Base-by-base conservation (phyloP, 2,113 vertebrate species). In the Platycercus adscitus region DNA sequence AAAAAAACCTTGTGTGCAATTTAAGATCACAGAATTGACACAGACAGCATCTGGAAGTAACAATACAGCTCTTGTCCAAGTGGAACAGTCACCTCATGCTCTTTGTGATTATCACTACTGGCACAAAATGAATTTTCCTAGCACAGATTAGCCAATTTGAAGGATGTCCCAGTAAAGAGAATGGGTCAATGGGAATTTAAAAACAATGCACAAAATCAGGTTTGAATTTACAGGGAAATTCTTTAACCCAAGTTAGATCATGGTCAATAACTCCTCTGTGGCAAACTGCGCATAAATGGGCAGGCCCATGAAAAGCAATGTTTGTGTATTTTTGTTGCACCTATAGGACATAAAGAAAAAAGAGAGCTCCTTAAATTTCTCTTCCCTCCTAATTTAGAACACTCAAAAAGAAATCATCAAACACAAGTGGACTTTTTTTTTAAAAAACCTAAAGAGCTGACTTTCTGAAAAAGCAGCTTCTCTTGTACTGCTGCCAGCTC, bases 381-480 rank as follows among this genome's bases (percentile, higher is more conserved):
- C 37, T 93, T 86, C 81, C 13, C n/a, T 95, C 12, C 3, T 44
- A 56, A 56, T 79, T 90, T 46, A 81, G 58, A 73, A 78, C 29
- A 75, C 73, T 92, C 79, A 88, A 84, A 71, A 81, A 89, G 25
- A 82, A 93, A 94, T 81, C 47, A 76, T 53, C 44, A 79, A 93
- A 86, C 21, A 80, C 63, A 78, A 96, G 50, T 49, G 33, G 29
- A 84, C 86, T 88, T 88, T 46, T 91, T 94, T 94, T 61, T 63
- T n/a, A 92, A 91, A 88, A 91, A 88, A 91, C 33, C 31, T 21
- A 2, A 89, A 53, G 47, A 93, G 72, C 4, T 86, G 87, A 56
- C 88, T 86, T 90, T 93, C 71, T 93, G 89, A 89, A 96, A 96
- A 95, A 91, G 89, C 81, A 96, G 89, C 81, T 96, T 97, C 92